A percentile compares a stretch with the other conserved stretches of the same genome.
These are phyloP conservation scores for Melanotaenia parkinsoni DNA, from an alignment of 2,797 vertebrate species.

Conservation along the genomic window DNA sequence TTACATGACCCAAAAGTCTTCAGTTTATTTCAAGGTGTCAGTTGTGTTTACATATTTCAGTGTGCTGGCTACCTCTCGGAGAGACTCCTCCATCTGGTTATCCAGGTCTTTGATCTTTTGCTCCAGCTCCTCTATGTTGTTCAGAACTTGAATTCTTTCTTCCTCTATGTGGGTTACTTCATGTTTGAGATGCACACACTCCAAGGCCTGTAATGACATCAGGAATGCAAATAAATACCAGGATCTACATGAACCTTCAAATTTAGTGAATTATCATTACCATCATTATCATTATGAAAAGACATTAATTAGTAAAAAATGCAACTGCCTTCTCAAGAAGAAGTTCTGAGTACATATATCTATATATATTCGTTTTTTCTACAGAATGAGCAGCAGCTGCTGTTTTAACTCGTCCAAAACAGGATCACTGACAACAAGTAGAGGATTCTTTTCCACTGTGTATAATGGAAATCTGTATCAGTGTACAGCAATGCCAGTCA, in stretches of 20 bases:
- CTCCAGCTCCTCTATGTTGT: conserved; percentile 95
- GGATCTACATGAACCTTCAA: conserved; percentile 8
- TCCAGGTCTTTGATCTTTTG: conserved; percentile 97
- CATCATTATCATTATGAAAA: neutral
- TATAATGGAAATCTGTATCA: conserved; percentile 70
- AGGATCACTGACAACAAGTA: conserved; percentile 59
- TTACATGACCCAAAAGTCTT: neutral
- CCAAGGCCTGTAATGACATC: conserved; percentile 79
- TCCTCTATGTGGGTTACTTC: conserved; percentile 91
- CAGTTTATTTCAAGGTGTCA: conserved; percentile 8
- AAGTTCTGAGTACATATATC: too few relatives aligned
- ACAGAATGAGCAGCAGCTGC: conserved; percentile 62
- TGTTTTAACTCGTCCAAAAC: conserved; percentile 58
- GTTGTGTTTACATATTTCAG: neutral
- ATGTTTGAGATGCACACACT: conserved; percentile 86
- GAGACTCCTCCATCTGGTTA: conserved; percentile 97
- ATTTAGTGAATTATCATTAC: neutral
- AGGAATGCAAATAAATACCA: conserved; percentile 32
- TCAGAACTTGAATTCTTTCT: conserved; percentile 89
- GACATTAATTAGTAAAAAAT: neutral
- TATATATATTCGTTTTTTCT: conserved; percentile 11
- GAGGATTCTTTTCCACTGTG: conserved; percentile 62
- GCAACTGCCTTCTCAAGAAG: neutral
- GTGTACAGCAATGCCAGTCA: conserved; percentile 34
- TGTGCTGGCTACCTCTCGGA: conserved; percentile 85